Evolutionary conservation across 2,888 invertebrate species (phyloP).

Genomic region (Cryptophagus acutangulus): DNA sequence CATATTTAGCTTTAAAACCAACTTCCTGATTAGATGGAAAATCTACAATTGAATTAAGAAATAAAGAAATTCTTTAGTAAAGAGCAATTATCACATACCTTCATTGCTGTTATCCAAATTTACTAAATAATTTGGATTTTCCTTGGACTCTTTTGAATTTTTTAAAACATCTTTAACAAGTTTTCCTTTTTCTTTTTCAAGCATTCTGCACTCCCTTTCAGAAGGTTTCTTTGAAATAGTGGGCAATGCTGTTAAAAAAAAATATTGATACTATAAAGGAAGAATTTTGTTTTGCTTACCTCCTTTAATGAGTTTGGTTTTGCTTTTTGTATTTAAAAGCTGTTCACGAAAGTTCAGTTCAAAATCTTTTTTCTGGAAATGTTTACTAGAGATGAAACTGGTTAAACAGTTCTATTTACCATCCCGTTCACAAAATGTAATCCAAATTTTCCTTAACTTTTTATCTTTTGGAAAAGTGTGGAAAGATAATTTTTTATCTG

Average conservation of each 20-base stretch:
- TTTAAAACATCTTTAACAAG: neutral
- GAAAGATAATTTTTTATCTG: neutral
- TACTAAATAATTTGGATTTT: neutral
- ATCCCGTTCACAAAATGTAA: too few relatives aligned
- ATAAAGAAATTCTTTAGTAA: neutral
- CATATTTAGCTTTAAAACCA: too few relatives aligned
- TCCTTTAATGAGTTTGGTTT: neutral
- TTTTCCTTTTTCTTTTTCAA: neutral
- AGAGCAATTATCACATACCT: neutral
- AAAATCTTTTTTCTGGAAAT: conserved; percentile 1
- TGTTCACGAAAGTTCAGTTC: neutral
- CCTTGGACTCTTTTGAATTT: neutral
- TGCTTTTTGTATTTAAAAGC: neutral
- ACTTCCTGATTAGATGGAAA: too few relatives aligned
- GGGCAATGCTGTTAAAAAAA: neutral
- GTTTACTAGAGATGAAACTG: neutral
- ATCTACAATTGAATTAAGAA: neutral
- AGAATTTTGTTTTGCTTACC: conserved; percentile 1
- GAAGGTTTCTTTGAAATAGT: neutral
- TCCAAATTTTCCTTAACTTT: too few relatives aligned
- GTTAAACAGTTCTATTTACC: too few relatives aligned
- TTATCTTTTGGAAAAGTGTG: too few relatives aligned
- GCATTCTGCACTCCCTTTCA: conserved; percentile 1
- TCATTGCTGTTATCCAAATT: neutral
- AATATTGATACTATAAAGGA: too few relatives aligned